These are phyloP conservation scores for Xenopus borealis DNA, from an alignment of 2,113 vertebrate species.

Conservation along the genomic window DNA sequence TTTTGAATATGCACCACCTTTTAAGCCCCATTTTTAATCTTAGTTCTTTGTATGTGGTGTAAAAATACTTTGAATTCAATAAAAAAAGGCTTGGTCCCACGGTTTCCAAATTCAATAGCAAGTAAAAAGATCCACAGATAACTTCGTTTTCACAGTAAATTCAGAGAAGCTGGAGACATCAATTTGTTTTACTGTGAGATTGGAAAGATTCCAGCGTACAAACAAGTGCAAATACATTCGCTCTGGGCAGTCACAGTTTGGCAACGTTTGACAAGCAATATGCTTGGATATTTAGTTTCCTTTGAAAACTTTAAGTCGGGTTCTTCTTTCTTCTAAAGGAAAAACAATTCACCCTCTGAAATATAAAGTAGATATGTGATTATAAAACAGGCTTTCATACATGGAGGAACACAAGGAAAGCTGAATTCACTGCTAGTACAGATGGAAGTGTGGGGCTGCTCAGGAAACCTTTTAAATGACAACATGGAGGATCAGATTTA, in stretches of 20 bases:
- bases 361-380: neutral
- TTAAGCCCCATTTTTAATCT: too few species aligned
- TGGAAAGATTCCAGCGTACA: slow-evolving; percentile 48
- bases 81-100: slow-evolving; percentile 14
- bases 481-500: too few species aligned
- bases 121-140: neutral
- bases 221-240: slow-evolving; percentile 56
- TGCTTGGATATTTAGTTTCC: slow-evolving; percentile 71
- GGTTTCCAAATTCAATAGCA: slow-evolving; percentile 11
- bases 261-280: slow-evolving; percentile 69
- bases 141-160: neutral
- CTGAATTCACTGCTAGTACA: too few species aligned
- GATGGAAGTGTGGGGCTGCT: too few species aligned
- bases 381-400: neutral
- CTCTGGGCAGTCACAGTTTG: slow-evolving; percentile 49
- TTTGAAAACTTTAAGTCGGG: slow-evolving; percentile 40
- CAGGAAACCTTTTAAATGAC: too few species aligned
- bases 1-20: too few species aligned
- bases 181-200: neutral
- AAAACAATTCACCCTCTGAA: slow-evolving; percentile 51
- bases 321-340: slow-evolving; percentile 38
- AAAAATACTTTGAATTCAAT: neutral
- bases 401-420: too few species aligned
- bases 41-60: slow-evolving; percentile 12
- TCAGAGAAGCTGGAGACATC: neutral